Evolutionary conservation across 2,888 invertebrate genomes (phyloP), one percentile per base, ranked within the genome.

Genomic region (Thymelicus acteon): DNA sequence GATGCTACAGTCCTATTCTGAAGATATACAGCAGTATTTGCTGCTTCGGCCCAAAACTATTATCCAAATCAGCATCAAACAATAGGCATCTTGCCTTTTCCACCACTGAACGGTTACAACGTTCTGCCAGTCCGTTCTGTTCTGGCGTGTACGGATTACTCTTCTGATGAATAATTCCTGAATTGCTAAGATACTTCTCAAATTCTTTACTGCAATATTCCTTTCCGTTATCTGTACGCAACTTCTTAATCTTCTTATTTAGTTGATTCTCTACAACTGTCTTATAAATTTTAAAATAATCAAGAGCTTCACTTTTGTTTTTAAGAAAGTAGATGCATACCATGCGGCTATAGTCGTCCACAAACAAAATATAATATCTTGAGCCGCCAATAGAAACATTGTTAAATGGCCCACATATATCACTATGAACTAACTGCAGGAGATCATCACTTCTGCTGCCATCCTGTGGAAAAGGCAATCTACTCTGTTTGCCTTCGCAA

Each of bases 101-200:
- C 1, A 75, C 72, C 10, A 76, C 31, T 2, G 76, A 71, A 37
- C 76, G 31, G 31, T 74, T 76, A 0, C 64, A 8, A 0, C 76
- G n/a, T 60, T 76, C 75, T 31, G 73, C 67, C n/a, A 78, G 6
- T 7, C 75, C 77, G 69, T 78, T 78, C 31, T 78, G 77, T 40
- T 77, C 73, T 0, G 77, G 75, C 0, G 72, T 75, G 52, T 78
- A 76, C 0, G 68, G 40, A 60, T 73, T 75, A 0, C 76, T 75
- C 60, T 71, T 74, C 39, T 77, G 76, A 62, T 77, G 77, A 1
- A 75, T 15, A 8, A 77, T 75, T 0, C 72, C 76, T 13, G 19
- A 8, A 13, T 60, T 7, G 12, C 68, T 70, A 24, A 76, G 57
- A 57, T 44, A 75, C 13, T 52, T 44, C 6, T 72, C 61, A 57